Percentiles rank a stretch among this genome's conserved stretches.
Evolutionary conservation across 2,888 invertebrate species (phyloP).

Genomic region (Andrena chrysosceles): DNA sequence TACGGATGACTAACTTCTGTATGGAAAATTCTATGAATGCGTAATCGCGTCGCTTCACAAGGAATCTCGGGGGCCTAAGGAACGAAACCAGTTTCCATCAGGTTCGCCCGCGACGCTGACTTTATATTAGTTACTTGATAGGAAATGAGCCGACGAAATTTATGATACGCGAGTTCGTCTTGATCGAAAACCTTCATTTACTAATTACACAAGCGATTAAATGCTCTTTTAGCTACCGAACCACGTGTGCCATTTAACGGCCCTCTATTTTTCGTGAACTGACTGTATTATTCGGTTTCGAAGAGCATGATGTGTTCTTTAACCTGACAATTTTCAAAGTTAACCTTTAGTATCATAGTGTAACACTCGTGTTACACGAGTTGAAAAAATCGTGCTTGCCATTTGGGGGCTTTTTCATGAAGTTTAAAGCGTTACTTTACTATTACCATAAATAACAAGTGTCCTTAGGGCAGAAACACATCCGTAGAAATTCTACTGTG

Average conservation of each 20-base stretch:
- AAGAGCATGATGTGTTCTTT: too few relatives aligned
- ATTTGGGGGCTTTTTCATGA: too few relatives aligned
- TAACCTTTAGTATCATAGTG: too few relatives aligned
- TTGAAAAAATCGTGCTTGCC: too few relatives aligned
- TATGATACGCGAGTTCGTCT: neutral
- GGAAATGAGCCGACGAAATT: neutral
- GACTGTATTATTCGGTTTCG: too few relatives aligned
- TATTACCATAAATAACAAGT: too few relatives aligned
- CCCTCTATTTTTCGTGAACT: too few relatives aligned
- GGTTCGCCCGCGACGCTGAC: neutral
- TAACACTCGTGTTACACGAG: too few relatives aligned
- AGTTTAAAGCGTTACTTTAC: too few relatives aligned
- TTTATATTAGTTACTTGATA: neutral
- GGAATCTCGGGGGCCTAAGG: neutral
- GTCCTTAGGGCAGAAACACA: too few relatives aligned
- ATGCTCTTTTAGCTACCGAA: neutral
- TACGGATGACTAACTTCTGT: constrained; percentile 36
- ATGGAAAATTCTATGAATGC: constrained; percentile 67
- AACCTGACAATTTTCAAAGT: too few relatives aligned
- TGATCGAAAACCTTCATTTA: neutral
- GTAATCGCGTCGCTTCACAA: constrained; percentile 13
- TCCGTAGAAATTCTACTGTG: too few relatives aligned
- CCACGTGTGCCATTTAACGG: neutral
- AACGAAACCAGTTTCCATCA: neutral
- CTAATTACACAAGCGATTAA: neutral